Evolutionary conservation across 2,888 invertebrate species (phyloP).

Genomic region (Lomographa bimaculata): DNA sequence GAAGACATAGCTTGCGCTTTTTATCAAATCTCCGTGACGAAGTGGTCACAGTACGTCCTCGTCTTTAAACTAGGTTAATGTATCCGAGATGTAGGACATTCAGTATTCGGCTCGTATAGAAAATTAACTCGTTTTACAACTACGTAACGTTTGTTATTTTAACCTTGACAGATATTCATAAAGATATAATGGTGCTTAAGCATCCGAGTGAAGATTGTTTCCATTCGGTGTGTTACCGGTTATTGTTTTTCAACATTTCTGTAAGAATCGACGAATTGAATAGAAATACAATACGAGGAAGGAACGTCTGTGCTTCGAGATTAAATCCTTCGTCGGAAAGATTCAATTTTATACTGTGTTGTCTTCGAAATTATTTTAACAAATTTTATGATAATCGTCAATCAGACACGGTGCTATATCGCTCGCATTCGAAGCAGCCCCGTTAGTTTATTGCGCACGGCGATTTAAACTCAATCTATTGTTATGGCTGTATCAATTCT

Average conservation of each 20-base stretch:
- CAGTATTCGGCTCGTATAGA: conserved; percentile 58
- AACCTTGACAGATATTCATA: conserved; percentile 62
- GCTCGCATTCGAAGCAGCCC: conserved; percentile 20
- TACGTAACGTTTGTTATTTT: conserved; percentile 39
- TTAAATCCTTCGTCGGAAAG: conserved; percentile 6
- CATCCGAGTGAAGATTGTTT: conserved; percentile 42
- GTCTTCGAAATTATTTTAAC: too few relatives aligned
- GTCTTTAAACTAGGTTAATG: conserved; percentile 73
- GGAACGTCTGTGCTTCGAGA: conserved; percentile 1
- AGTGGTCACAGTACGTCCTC: conserved; percentile 58
- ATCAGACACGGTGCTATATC: conserved; percentile 27
- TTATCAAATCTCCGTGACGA: conserved; percentile 50
- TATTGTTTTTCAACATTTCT: conserved; percentile 7
- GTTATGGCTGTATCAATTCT: not conserved
- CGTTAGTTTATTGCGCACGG: conserved; percentile 19
- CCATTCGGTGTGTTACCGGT: conserved; percentile 11
- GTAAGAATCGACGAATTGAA: conserved; percentile 8
- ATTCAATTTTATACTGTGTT: too few relatives aligned
- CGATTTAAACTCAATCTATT: conserved; percentile 15
- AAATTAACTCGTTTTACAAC: conserved; percentile 46
- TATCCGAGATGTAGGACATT: conserved; percentile 64
- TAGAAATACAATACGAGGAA: conserved; percentile 1
- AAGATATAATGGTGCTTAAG: conserved; percentile 39
- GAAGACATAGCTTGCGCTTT: conserved; percentile 20
- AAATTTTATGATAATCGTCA: conserved; percentile 31